Conservation (phyloP, 1,140 invertebrate species). For the Drusus annulatus region DNA sequence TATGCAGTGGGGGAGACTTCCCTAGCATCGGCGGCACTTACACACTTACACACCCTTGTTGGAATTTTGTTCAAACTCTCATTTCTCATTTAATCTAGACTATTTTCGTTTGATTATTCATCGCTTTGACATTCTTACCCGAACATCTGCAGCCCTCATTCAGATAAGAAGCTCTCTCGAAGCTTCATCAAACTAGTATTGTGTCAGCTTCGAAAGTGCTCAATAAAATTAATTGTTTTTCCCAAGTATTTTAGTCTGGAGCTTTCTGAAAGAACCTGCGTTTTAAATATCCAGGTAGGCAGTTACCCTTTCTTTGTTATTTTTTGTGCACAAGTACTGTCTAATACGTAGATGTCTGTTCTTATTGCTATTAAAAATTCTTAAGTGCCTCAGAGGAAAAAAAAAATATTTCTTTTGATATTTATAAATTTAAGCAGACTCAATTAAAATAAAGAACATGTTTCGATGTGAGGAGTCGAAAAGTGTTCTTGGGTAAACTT, state of each 20-base stretch:
- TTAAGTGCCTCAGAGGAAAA: too few species aligned
- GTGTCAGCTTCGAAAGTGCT: neutral
- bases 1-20: constrained; percentile 45
- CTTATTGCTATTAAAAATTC: too few species aligned
- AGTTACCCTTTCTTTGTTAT: too few species aligned
- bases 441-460: neutral
- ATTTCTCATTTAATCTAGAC: constrained; percentile 39
- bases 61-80: constrained; percentile 17
- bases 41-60: constrained; percentile 37
- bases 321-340: too few species aligned
- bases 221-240: neutral
- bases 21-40: constrained; percentile 11
- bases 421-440: too few species aligned
- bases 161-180: neutral
- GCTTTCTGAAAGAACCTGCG: neutral
- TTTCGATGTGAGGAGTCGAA: neutral
- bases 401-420: too few species aligned
- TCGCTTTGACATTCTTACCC: neutral
- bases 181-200: neutral
- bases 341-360: too few species aligned
- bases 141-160: too few species aligned
- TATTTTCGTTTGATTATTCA: constrained; percentile 40
- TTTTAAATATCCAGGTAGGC: too few species aligned
- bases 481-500: neutral
- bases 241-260: neutral